phyloP scores from a whole-genome alignment of 2,888 invertebrate species.

The Conops quadrifasciatus region DNA sequence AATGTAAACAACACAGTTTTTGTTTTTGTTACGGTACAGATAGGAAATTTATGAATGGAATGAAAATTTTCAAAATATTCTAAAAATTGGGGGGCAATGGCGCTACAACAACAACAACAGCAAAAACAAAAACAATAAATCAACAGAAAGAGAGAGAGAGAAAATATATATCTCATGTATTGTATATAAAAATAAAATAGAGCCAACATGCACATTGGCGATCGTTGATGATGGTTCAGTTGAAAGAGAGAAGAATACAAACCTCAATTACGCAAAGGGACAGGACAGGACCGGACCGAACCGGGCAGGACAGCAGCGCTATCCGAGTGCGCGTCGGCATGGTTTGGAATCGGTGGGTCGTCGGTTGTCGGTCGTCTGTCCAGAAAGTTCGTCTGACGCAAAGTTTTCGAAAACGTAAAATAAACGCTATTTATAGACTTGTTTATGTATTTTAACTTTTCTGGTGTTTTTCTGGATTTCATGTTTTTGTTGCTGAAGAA shows the following conservation, averaged over 20 bases:
- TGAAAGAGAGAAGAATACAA: neutral
- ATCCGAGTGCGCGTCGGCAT: no score
- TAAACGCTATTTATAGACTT: conserved; percentile 29
- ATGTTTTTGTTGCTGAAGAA: conserved; percentile 14
- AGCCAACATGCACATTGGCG: neutral
- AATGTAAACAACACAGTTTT: conserved; percentile 32
- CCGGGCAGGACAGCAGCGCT: no score
- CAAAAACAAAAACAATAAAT: conserved; percentile 6
- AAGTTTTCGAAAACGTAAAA: conserved; percentile 25
- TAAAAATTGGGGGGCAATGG: conserved; percentile 32
- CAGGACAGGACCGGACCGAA: no score
- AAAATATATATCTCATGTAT: neutral
- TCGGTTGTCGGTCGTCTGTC: no score
- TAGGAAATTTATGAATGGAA: conserved; percentile 38
- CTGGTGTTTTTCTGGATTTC: conserved; percentile 32
- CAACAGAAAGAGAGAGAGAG: neutral
- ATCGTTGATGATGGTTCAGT: neutral
- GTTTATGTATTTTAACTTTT: conserved; percentile 31
- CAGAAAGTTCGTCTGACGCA: neutral
- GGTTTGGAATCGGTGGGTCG: no score
- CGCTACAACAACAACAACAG: conserved; percentile 23
- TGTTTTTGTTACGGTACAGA: conserved; percentile 3
- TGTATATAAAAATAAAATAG: neutral
- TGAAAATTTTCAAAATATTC: conserved; percentile 18
- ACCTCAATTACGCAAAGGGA: neutral